These are phyloP conservation scores for Agonum fuliginosum DNA, from an alignment of 2,888 invertebrate genomes.

Conservation along the genomic window DNA sequence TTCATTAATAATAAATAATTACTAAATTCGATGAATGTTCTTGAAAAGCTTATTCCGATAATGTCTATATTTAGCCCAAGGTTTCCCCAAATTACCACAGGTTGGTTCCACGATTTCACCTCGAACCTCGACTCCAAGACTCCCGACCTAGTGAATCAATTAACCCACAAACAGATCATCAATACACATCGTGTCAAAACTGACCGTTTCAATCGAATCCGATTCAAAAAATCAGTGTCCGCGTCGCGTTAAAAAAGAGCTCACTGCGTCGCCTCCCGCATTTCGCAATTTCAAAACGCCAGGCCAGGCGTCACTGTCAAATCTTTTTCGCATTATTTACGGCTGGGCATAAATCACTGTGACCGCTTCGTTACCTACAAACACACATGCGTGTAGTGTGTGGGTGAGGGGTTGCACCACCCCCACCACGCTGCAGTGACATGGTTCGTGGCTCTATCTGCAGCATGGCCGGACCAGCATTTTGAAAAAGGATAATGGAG, in stretches of 20 bases:
- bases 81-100: neutral
- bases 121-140: neutral
- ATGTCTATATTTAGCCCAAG: neutral
- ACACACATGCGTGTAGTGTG: constrained; percentile 22
- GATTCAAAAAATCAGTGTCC: constrained; percentile 29
- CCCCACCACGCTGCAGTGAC: neutral
- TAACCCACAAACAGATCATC: constrained; percentile 42
- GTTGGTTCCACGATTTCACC: neutral
- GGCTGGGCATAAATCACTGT: constrained; percentile 48
- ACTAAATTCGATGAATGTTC: neutral
- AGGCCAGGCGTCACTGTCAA: constrained; percentile 50
- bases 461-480: neutral
- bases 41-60: no score
- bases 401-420: neutral
- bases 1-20: no score
- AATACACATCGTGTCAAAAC: constrained; percentile 40
- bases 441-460: constrained; percentile 11
- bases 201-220: constrained; percentile 39
- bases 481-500: constrained; percentile 26
- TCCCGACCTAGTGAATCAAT: constrained; percentile 32
- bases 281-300: constrained; percentile 26
- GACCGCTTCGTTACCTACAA: constrained; percentile 45
- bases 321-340: constrained; percentile 55
- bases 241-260: constrained; percentile 10
- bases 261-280: neutral